Conservation (phyloP, 2,113 vertebrate species). For the Jaculus jaculus region DNA sequence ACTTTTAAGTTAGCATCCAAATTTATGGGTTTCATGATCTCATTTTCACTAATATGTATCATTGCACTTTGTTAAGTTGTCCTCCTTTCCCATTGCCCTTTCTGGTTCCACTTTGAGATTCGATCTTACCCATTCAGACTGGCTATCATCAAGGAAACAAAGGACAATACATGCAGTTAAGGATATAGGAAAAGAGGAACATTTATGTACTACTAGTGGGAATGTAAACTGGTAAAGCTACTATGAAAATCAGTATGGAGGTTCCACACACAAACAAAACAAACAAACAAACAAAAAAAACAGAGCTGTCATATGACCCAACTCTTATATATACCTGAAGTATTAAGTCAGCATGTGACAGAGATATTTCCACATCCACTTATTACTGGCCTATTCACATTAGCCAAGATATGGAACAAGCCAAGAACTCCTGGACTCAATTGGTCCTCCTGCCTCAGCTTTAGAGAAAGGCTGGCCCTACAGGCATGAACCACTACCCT, state of each 20-base stretch:
- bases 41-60: too few species aligned
- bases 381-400: not conserved
- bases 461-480: too few species aligned
- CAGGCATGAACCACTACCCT: too few species aligned
- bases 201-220: not conserved
- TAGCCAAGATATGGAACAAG: not conserved
- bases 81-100: not conserved
- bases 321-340: not conserved
- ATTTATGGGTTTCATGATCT: too few species aligned
- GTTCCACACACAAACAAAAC: too few species aligned
- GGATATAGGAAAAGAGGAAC: not conserved
- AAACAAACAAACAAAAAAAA: not conserved
- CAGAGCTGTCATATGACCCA: not conserved
- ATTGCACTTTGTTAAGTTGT: too few species aligned
- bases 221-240: too few species aligned
- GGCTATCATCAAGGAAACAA: not conserved
- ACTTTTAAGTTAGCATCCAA: too few species aligned
- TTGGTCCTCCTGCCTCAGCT: too few species aligned
- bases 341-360: not conserved
- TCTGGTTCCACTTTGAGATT: too few species aligned
- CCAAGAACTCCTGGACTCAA: too few species aligned
- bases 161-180: not conserved
- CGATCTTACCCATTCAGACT: not conserved
- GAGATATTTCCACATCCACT: too few species aligned
- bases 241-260: not conserved